These are phyloP conservation scores for Pardalotus punctatus DNA, from an alignment of 2,113 vertebrate species.

Conservation along the genomic window DNA sequence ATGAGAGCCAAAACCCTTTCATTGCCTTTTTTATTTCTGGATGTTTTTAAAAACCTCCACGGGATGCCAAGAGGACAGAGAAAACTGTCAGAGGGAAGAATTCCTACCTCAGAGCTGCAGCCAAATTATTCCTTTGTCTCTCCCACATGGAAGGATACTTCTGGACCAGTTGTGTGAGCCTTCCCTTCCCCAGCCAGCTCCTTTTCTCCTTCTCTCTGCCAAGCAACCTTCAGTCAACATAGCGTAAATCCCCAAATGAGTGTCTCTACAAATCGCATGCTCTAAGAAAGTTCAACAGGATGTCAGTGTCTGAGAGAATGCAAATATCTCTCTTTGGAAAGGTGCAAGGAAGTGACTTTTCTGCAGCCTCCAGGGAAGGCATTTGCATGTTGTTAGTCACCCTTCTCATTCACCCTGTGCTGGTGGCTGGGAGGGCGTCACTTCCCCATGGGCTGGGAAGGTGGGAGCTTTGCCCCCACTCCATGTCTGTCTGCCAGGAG, in stretches of 20 bases:
- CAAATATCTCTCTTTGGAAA: not conserved
- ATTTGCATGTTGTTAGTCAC: slow-evolving; percentile 10
- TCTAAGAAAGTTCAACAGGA: slow-evolving; percentile 36
- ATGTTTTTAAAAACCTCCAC: not conserved
- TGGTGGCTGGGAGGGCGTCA: not conserved
- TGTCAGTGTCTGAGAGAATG: not conserved
- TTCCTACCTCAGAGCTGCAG: not conserved
- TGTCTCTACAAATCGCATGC: accelerated
- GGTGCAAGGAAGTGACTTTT: not conserved
- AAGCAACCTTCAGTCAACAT: not conserved
- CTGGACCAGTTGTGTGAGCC: not conserved
- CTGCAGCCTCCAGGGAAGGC: not conserved
- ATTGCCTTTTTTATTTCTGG: not conserved
- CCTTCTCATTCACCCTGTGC: not conserved
- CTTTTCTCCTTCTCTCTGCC: not conserved
- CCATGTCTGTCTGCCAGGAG: accelerated
- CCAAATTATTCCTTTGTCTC: not conserved
- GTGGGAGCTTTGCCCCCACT: not conserved
- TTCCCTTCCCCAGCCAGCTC: not conserved
- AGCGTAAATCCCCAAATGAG: not conserved
- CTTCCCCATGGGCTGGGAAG: not conserved
- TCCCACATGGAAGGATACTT: not conserved
- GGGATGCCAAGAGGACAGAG: not conserved
- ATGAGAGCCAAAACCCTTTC: not conserved
- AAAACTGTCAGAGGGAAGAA: not conserved